Evolutionary conservation across 1,140 invertebrate species (phyloP), one percentile per base, ranked within the genome.

Genomic region (Aphaenogaster floridana): DNA sequence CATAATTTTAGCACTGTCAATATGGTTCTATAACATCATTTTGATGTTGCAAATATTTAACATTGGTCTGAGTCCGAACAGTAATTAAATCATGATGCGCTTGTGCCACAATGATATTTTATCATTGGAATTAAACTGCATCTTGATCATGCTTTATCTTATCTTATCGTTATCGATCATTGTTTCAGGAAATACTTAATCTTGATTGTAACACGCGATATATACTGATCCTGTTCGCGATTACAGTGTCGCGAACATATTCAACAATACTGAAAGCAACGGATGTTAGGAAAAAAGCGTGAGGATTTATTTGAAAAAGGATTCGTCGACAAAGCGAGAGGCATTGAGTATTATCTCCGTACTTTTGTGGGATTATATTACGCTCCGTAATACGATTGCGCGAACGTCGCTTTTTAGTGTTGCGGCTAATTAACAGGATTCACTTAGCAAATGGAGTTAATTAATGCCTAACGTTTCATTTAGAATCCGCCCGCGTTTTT

Each of bases 391-490:
- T 13, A 17, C 17, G 11, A 74, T 74, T 76, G 69, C 42, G 42
- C 7, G 50, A 74, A 79, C 9, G 8, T 52, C 11, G 36, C 52
- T 63, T 66, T 54, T 21, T 50, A 6, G 59, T 45, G 8, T 66
- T 42, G 61, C 59, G 7, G 13, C 48, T 68, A 86, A 86, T 86
- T 79, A 86, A 66, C 36, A 8, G 36, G 48, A 68, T 57, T 61
- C 34, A 74, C 5, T 50, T 36, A 21, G 28, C 61, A 76, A 84
- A 84, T 76, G 17, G 42, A 76, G 42, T 28, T 84, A 76, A 86
- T 86, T 79, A 86, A 66, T 34, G 36, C 21, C 36, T 79, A 85
- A 85, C 48, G 74, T 39, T 66, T 77, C 48, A 79, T 74, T 84
- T 76, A 63, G 42, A 84, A 84, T 84, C 42, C 7, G 42, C 52